These are phyloP conservation scores for Neodon shergylaensis DNA, from an alignment of 2,113 vertebrate species.

Conservation along the genomic window DNA sequence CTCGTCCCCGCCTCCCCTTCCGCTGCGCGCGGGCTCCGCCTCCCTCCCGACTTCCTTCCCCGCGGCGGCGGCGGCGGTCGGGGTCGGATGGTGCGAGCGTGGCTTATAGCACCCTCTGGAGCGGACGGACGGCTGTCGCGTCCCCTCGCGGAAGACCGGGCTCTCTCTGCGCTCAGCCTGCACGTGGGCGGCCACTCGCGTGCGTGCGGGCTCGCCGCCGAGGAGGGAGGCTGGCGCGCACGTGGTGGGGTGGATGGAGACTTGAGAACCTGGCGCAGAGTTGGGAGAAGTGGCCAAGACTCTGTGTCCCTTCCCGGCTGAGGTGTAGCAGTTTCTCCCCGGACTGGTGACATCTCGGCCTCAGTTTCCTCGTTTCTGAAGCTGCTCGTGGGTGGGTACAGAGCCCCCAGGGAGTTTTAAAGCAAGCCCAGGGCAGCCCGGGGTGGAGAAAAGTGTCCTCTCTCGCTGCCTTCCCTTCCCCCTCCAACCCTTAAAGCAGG, in stretches of 20 bases:
- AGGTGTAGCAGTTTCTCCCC: neutral
- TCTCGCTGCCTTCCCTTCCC: neutral
- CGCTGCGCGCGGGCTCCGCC: neutral
- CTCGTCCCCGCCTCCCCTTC: neutral
- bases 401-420: neutral
- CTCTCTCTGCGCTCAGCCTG: no score
- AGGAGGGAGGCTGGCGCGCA: neutral
- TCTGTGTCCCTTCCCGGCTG: neutral
- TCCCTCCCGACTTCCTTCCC: slow-evolving; percentile 33
- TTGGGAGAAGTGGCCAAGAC: neutral
- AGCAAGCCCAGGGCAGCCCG: neutral
- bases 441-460: neutral
- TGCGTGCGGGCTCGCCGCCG: neutral
- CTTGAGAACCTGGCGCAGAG: neutral
- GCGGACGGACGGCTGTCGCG: neutral
- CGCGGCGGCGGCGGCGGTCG: neutral
- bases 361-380: neutral
- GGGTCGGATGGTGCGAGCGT: neutral
- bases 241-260: neutral
- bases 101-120: fast-evolving
- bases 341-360: neutral
- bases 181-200: neutral
- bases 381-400: neutral
- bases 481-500: neutral
- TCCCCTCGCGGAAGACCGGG: no score